These are phyloP conservation scores for Rattus norvegicus DNA, from an alignment of 2,113 vertebrate species.

Conservation along the genomic window GRCr8 NC_086021.1:106354501-106355000, in stretches of 20 bases:
- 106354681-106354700: not conserved
- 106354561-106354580: not conserved
- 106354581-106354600: accelerated
- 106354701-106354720: not conserved
- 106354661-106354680: not conserved
- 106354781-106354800: not conserved
- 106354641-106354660: not conserved
- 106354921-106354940: not conserved
- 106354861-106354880: not conserved
- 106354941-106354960: not conserved
- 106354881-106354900: not conserved
- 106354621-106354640: not conserved
- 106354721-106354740: not conserved
- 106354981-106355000: not conserved
- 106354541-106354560: accelerated
- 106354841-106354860: not conserved
- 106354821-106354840: not conserved
- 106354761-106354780: not conserved
- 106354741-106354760: too few species aligned
- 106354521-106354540: not conserved
- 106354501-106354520: not conserved
- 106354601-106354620: not conserved
- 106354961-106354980: not conserved
- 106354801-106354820: not conserved
- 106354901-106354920: not conserved